These are phyloP conservation scores for Pyralis farinalis DNA, from an alignment of 2,888 invertebrate genomes.

Conservation along the genomic window DNA sequence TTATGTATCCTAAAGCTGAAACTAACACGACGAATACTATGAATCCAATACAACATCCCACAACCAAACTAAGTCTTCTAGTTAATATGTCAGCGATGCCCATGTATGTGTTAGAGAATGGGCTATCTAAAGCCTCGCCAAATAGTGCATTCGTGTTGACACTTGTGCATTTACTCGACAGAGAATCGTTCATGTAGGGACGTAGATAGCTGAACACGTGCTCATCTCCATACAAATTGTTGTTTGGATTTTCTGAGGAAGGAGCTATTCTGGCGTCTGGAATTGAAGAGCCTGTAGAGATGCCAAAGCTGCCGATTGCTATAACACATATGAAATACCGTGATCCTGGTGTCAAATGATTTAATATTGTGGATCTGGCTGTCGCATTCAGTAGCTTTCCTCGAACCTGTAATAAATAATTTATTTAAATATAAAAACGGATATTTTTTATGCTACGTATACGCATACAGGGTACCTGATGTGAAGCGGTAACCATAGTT, in stretches of 20 bases:
- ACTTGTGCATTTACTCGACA: constrained; percentile 88
- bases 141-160: constrained; percentile 88
- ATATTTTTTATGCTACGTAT: too few relatives aligned
- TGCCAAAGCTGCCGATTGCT: constrained; percentile 87
- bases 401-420: constrained; percentile 80
- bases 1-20: constrained; percentile 91
- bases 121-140: constrained; percentile 80
- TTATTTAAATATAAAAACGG: too few relatives aligned
- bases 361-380: constrained; percentile 87
- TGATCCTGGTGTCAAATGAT: constrained; percentile 88
- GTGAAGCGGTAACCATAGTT: too few relatives aligned
- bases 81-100: constrained; percentile 89
- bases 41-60: constrained; percentile 93
- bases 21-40: constrained; percentile 92
- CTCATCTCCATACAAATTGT: constrained; percentile 80
- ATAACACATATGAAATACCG: constrained; percentile 93
- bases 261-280: constrained; percentile 77
- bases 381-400: constrained; percentile 88
- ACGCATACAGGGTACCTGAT: too few relatives aligned
- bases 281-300: constrained; percentile 55
- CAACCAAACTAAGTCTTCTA: constrained; percentile 90
- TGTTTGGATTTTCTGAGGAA: constrained; percentile 54
- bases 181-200: constrained; percentile 82
- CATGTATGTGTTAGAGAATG: constrained; percentile 84
- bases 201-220: constrained; percentile 72